Conservation (phyloP, 53 echinoderm and acorn worm genomes). For the Crossaster papposus region DNA sequence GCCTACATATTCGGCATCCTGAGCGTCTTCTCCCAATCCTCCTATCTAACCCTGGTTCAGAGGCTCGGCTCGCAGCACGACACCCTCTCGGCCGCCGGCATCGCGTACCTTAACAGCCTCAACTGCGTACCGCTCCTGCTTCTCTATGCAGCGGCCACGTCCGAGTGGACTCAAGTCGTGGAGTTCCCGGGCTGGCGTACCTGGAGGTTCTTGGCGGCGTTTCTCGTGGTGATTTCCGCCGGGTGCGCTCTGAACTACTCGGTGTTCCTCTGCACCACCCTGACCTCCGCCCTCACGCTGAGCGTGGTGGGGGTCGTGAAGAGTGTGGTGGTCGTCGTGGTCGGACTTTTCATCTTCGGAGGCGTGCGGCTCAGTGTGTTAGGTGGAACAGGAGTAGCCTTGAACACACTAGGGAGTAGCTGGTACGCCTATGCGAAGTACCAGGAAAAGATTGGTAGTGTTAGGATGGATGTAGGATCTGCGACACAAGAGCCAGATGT, state of each 20-base stretch:
- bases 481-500: background rate
- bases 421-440: slow-evolving; percentile 83
- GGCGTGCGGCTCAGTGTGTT: slow-evolving; percentile 67
- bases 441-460: slow-evolving; percentile 46
- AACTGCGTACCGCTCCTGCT: slow-evolving; percentile 78
- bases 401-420: slow-evolving; percentile 75
- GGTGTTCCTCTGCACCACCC: slow-evolving; percentile 82
- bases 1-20: slow-evolving; percentile 76
- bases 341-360: slow-evolving; percentile 83
- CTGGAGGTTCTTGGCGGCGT: slow-evolving; percentile 36
- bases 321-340: slow-evolving; percentile 72
- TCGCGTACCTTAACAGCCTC: slow-evolving; percentile 83
- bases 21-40: slow-evolving; percentile 82
- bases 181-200: slow-evolving; percentile 27
- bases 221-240: slow-evolving; percentile 62
- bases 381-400: slow-evolving; percentile 58
- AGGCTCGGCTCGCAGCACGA: slow-evolving; percentile 68
- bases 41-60: slow-evolving; percentile 79
- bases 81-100: slow-evolving; percentile 63
- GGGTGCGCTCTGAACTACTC: slow-evolving; percentile 90
- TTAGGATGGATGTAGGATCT: background rate
- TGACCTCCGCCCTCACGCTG: slow-evolving; percentile 91
- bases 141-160: slow-evolving; percentile 46
- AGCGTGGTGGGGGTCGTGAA: slow-evolving; percentile 86
- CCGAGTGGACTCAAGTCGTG: slow-evolving; percentile 49